phyloP scores from a whole-genome alignment of 2,113 vertebrate species.

The Myrmecophaga tridactyla region DNA sequence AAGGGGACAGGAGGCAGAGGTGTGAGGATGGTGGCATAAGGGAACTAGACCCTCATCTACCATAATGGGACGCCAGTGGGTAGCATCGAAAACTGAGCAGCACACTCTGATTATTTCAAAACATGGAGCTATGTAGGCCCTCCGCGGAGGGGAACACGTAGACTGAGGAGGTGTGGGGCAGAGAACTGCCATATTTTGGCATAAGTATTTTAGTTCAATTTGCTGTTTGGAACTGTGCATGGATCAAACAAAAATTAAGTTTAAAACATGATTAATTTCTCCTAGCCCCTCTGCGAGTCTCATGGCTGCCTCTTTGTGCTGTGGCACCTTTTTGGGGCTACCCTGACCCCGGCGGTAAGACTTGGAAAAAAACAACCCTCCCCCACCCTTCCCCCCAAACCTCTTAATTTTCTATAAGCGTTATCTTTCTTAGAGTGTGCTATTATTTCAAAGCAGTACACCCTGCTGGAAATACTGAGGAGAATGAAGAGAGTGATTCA shows the following conservation, averaged over 20 bases:
- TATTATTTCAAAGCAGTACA: neutral
- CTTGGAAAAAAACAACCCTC: neutral
- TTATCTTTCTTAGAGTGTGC: neutral
- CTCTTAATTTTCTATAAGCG: neutral
- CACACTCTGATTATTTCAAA: neutral
- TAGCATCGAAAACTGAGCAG: neutral
- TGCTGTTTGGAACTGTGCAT: neutral
- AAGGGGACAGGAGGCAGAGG: constrained; percentile 19
- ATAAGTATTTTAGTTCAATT: neutral
- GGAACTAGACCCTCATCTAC: constrained; percentile 14
- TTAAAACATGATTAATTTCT: neutral
- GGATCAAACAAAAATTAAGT: neutral
- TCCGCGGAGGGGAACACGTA: neutral
- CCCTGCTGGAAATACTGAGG: neutral
- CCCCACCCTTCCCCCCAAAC: accelerated
- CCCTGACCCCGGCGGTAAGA: neutral
- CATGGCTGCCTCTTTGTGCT: neutral
- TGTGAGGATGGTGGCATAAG: neutral
- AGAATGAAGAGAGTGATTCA: constrained; percentile 26
- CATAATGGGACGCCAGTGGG: constrained; percentile 28
- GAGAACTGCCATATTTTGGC: neutral
- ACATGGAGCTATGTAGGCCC: neutral
- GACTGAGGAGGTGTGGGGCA: neutral
- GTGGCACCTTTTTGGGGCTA: neutral
- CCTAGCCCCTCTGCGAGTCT: neutral